Conservation (phyloP, 1,140 invertebrate genomes). For the Chironomus striatipennis region DNA sequence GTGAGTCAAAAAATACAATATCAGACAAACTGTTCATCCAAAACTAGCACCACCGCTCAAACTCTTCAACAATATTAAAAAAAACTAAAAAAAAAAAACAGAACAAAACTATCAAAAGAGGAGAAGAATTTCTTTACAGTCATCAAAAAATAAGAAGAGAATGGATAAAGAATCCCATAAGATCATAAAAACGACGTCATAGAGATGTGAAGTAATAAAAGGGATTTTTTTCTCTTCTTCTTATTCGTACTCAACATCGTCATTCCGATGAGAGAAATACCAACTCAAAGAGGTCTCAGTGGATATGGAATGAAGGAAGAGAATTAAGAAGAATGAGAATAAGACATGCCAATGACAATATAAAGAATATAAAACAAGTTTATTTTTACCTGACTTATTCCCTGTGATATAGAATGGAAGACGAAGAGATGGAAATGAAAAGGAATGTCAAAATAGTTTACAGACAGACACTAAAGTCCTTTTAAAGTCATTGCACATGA, state of each 20-base stretch:
- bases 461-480: neutral
- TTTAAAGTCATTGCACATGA: conserved; percentile 17
- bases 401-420: neutral
- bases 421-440: neutral
- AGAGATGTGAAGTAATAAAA: neutral
- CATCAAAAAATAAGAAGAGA: too few species aligned
- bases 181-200: neutral
- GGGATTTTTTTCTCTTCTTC: neutral
- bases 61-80: too few species aligned
- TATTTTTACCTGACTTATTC: neutral
- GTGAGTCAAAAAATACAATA: too few species aligned
- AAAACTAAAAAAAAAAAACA: too few species aligned
- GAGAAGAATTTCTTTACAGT: too few species aligned
- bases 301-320: neutral
- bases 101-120: too few species aligned
- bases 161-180: neutral
- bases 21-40: too few species aligned
- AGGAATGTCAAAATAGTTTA: conserved; percentile 5
- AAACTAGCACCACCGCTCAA: too few species aligned
- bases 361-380: neutral
- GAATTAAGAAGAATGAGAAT: neutral
- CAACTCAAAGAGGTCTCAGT: too few species aligned
- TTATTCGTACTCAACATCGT: too few species aligned
- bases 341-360: neutral
- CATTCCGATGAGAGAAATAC: too few species aligned